phyloP scores from a whole-genome alignment of 2,113 vertebrate species.

The Bothrops jararaca region DNA sequence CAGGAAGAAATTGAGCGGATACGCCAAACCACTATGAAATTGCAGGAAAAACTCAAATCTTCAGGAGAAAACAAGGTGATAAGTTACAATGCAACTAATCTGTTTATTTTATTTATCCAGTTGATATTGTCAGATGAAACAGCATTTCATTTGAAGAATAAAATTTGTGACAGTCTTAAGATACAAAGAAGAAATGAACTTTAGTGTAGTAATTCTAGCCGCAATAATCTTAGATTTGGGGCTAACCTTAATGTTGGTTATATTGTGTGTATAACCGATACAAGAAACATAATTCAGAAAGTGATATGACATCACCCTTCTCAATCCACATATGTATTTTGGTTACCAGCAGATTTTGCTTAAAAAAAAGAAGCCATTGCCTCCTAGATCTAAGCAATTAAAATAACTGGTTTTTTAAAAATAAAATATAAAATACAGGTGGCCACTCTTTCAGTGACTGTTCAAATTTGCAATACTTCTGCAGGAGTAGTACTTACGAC shows the following conservation, averaged over 20 bases:
- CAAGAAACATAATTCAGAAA: not conserved
- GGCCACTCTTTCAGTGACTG: not conserved
- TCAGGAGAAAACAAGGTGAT: slow-evolving; percentile 80
- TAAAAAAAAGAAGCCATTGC: not conserved
- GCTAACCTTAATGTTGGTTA: not conserved
- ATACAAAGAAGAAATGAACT: not conserved
- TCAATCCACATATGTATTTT: not conserved
- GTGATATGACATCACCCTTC: not conserved
- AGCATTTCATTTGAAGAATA: not conserved
- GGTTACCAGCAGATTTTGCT: not conserved
- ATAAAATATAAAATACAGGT: not conserved
- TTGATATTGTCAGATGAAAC: not conserved
- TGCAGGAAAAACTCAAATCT: slow-evolving; percentile 90
- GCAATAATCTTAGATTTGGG: not conserved
- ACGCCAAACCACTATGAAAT: slow-evolving; percentile 85
- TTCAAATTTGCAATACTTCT: not conserved
- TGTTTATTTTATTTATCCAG: rapidly evolving
- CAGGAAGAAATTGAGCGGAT: slow-evolving; percentile 95
- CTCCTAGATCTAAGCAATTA: not conserved
- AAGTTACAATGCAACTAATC: slow-evolving; percentile 39
- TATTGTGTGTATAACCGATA: not conserved
- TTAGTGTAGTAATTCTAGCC: not conserved
- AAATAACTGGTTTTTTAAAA: not conserved
- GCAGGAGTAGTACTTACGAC: not conserved
- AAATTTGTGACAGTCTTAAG: not conserved